Evolutionary conservation across 2,797 vertebrate species (phyloP).

Genomic region (Ispidina lecontei): DNA sequence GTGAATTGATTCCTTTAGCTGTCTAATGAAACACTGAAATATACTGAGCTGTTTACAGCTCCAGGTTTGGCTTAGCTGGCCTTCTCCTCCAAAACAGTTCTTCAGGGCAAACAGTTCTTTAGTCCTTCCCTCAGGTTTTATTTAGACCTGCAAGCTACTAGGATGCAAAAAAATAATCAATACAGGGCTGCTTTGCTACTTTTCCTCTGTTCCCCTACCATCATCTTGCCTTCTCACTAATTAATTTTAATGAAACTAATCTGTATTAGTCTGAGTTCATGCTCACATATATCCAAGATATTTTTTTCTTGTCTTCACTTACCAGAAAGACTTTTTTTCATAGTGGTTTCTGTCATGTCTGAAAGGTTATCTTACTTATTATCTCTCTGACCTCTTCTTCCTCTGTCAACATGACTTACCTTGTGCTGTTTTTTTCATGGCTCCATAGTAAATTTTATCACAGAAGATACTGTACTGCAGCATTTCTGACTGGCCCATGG

Average conservation of each 20-base stretch:
- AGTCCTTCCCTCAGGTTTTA: neutral
- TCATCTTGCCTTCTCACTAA: neutral
- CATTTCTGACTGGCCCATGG: neutral
- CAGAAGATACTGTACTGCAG: neutral
- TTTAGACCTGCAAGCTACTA: neutral
- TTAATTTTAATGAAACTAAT: neutral
- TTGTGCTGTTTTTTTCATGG: neutral
- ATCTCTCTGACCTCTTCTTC: neutral
- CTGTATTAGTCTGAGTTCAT: neutral
- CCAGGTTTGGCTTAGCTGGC: neutral
- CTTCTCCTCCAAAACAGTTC: neutral
- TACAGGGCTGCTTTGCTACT: neutral
- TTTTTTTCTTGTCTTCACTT: neutral
- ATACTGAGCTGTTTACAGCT: conserved; percentile 33
- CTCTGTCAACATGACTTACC: neutral
- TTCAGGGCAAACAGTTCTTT: neutral
- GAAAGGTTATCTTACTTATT: neutral
- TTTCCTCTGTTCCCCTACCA: neutral
- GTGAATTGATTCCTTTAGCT: conserved; percentile 31
- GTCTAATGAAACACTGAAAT: neutral
- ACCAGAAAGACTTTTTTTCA: neutral
- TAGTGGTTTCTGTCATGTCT: neutral
- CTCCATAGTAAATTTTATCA: neutral
- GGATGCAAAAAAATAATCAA: neutral
- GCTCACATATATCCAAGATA: neutral